These are phyloP conservation scores for Prosopocoilus inquinatus DNA, from an alignment of 2,888 invertebrate genomes.

Conservation along the genomic window DNA sequence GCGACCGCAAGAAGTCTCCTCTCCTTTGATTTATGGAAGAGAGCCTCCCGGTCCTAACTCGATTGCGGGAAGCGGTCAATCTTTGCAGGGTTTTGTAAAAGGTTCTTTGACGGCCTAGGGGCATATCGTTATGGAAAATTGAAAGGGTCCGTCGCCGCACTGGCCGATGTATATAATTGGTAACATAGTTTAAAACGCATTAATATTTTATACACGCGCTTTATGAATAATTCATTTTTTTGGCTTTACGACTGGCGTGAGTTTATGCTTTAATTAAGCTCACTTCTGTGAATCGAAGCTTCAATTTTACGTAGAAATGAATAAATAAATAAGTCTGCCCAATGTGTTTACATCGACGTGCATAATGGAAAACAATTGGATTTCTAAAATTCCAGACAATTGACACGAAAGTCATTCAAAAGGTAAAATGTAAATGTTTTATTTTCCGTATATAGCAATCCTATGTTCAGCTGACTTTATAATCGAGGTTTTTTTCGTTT, in stretches of 20 bases:
- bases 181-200: slow-evolving; percentile 16
- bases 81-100: slow-evolving; percentile 21
- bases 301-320: too few species aligned
- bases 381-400: too few species aligned
- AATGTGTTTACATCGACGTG: too few species aligned
- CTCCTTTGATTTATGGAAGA: slow-evolving; percentile 18
- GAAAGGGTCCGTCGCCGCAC: slow-evolving; percentile 13
- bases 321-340: too few species aligned
- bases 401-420: too few species aligned
- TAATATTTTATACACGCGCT: slow-evolving; percentile 4
- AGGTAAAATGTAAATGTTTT: too few species aligned
- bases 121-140: slow-evolving; percentile 18
- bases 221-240: slow-evolving; percentile 14
- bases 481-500: too few species aligned
- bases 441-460: too few species aligned
- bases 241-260: slow-evolving; percentile 6
- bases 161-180: slow-evolving; percentile 15
- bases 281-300: too few species aligned
- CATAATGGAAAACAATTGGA: too few species aligned
- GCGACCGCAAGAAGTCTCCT: slow-evolving; percentile 11
- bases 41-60: slow-evolving; percentile 14
- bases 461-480: too few species aligned
- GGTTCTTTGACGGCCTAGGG: slow-evolving; percentile 12
- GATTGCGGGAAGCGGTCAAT: slow-evolving; percentile 22
- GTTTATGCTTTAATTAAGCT: too few species aligned